Evolutionary conservation across 2,797 vertebrate species (phyloP).

Genomic region (Columba guinea): DNA sequence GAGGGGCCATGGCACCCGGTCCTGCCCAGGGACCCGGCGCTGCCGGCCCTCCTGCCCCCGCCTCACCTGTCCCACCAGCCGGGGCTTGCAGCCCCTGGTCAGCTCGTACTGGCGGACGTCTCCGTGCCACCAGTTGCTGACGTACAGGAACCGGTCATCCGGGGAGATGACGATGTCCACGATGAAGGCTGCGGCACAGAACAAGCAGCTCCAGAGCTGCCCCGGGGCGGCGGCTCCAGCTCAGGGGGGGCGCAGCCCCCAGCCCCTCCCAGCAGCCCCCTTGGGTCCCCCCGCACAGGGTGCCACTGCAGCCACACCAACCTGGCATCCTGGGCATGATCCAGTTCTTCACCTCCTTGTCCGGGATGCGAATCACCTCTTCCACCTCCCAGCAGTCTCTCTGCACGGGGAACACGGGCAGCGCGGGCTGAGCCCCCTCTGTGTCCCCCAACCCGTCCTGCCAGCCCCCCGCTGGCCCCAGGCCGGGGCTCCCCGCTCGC

Average conservation of each 20-base stretch:
- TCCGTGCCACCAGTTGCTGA: slow-evolving; percentile 93
- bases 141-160: slow-evolving; percentile 89
- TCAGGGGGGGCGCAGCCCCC: no score
- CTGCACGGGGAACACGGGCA: slow-evolving; percentile 58
- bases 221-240: no score
- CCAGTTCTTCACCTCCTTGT: slow-evolving; percentile 91
- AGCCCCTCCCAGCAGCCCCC: no score
- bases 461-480: neutral
- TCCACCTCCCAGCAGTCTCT: slow-evolving; percentile 86
- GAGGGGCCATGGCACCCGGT: no score
- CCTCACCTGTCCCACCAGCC: slow-evolving; percentile 87
- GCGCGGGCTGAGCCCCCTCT: neutral
- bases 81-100: slow-evolving; percentile 79
- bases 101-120: slow-evolving; percentile 94
- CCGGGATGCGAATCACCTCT: slow-evolving; percentile 86
- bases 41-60: neutral
- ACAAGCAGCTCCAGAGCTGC: no score
- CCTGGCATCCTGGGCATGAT: slow-evolving; percentile 87
- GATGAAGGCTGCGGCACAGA: slow-evolving; percentile 81
- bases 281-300: no score
- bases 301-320: slow-evolving; percentile 28
- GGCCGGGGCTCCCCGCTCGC: neutral
- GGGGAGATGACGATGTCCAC: slow-evolving; percentile 88
- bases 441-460: neutral
- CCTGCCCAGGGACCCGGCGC: accelerated